These are phyloP conservation scores for Orthosia gracilis DNA, from an alignment of 2,888 invertebrate species.

Conservation along the genomic window DNA sequence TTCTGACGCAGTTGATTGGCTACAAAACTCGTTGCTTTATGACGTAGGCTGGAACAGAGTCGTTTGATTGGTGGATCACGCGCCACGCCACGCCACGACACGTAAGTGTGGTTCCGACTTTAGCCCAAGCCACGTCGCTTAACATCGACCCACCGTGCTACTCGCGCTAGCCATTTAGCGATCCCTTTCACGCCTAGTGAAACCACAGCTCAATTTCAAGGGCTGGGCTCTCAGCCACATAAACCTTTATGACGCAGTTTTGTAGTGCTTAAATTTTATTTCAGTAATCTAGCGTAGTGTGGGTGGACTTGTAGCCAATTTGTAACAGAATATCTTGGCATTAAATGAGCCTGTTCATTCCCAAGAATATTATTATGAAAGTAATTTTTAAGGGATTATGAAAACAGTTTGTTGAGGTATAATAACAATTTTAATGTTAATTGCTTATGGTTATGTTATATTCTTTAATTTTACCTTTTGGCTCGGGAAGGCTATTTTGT, in stretches of 20 bases:
- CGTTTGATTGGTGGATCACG: no score
- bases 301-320: conserved; percentile 52
- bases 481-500: conserved; percentile 39
- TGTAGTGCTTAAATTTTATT: conserved; percentile 69
- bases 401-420: conserved; percentile 46
- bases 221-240: conserved; percentile 59
- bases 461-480: conserved; percentile 48
- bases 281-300: conserved; percentile 53
- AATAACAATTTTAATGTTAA: conserved; percentile 58
- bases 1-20: no score
- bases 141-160: neutral
- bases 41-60: no score
- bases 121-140: neutral
- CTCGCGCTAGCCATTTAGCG: conserved; percentile 24
- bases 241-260: conserved; percentile 62
- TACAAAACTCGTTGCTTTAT: no score
- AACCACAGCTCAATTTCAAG: conserved; percentile 39
- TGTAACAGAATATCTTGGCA: conserved; percentile 58
- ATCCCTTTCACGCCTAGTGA: conserved; percentile 23
- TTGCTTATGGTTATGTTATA: conserved; percentile 49
- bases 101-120: no score
- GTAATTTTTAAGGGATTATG: conserved; percentile 34
- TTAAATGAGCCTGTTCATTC: conserved; percentile 28
- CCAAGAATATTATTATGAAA: conserved; percentile 26
- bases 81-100: no score